Percentiles rank a stretch among this genome's conserved stretches.
Evolutionary conservation across 2,888 invertebrate species (phyloP).

Genomic region (Cistogaster globosa): DNA sequence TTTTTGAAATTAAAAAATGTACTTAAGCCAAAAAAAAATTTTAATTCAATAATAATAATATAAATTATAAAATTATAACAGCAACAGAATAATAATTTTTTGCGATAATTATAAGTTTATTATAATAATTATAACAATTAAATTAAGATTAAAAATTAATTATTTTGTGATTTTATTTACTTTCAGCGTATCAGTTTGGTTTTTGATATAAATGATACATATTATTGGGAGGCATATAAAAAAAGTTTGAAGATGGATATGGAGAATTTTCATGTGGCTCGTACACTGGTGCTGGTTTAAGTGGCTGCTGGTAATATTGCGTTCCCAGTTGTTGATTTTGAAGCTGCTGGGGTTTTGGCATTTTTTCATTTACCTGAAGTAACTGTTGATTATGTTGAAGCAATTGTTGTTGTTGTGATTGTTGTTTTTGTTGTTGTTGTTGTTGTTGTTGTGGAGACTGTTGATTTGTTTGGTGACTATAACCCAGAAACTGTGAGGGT

Average conservation of each 20-base stretch:
- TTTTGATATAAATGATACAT: slow-evolving; percentile 42
- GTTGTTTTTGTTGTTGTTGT: slow-evolving; percentile 22
- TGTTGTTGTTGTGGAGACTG: slow-evolving; percentile 16
- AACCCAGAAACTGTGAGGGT: slow-evolving; percentile 65
- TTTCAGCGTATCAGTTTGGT: background rate
- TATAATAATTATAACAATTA: no score
- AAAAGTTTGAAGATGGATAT: background rate
- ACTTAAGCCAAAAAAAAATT: no score
- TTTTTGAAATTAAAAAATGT: no score
- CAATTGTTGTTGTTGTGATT: slow-evolving; percentile 4
- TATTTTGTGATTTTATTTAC: no score
- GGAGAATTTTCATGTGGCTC: slow-evolving; percentile 14
- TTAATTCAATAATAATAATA: no score
- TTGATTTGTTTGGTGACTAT: slow-evolving; percentile 3
- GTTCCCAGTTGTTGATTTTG: slow-evolving; percentile 1
- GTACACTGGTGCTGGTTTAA: slow-evolving; percentile 14
- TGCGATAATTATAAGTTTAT: no score
- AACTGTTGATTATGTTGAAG: background rate
- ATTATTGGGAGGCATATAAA: slow-evolving; percentile 44
- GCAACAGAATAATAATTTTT: no score
- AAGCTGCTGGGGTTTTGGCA: background rate
- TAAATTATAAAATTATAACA: no score
- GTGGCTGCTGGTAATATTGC: background rate
- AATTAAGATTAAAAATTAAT: no score
- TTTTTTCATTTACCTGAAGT: no score